phyloP scores from a whole-genome alignment of 2,113 vertebrate species.

The Dicaeum eximium region DNA sequence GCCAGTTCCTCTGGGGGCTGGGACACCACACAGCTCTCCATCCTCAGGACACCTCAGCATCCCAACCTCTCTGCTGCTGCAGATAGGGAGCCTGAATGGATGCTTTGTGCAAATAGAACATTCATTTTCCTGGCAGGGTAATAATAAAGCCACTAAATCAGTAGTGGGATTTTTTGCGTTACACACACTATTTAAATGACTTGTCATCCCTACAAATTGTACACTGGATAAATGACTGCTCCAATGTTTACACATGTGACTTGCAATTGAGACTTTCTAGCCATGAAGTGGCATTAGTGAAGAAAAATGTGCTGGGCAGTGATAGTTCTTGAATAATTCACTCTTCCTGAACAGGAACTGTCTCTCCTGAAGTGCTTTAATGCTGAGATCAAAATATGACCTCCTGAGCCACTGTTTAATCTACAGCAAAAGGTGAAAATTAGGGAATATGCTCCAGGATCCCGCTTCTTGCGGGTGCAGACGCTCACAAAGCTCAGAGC shows the following conservation, averaged over 20 bases:
- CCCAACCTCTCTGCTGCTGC: background rate
- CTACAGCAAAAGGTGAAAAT: background rate
- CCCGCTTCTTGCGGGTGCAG: background rate
- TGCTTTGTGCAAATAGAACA: slow-evolving; percentile 38
- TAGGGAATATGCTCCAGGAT: background rate
- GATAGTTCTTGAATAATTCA: background rate
- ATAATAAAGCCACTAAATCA: slow-evolving; percentile 61
- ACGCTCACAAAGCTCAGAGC: background rate
- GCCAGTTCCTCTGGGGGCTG: background rate
- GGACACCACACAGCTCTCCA: background rate
- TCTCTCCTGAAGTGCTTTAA: background rate
- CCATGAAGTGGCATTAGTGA: background rate
- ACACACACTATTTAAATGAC: slow-evolving; percentile 38
- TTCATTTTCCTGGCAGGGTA: slow-evolving; percentile 51
- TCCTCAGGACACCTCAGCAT: background rate
- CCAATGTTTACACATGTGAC: background rate
- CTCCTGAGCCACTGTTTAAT: background rate
- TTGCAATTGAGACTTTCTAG: background rate
- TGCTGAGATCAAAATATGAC: background rate
- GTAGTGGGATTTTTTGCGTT: background rate
- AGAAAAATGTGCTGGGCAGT: background rate
- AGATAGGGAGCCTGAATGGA: background rate
- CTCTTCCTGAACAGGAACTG: background rate
- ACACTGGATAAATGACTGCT: background rate
- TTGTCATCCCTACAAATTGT: slow-evolving; percentile 14